Conservation (phyloP, 2,113 vertebrate species). For the Nettapus auritus region DNA sequence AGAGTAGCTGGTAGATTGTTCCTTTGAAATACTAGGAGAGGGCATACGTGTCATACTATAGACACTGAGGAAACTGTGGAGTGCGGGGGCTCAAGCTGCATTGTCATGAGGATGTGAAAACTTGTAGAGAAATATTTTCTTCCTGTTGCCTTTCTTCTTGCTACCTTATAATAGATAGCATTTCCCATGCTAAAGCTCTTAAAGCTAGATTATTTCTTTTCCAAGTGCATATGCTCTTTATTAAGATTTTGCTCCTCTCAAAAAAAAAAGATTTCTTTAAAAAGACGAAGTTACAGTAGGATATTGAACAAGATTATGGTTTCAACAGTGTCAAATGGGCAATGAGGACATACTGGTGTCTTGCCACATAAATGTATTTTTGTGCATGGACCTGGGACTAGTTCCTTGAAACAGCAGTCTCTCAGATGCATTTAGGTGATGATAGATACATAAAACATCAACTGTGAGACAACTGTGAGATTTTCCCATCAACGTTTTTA, state of each 20-base stretch:
- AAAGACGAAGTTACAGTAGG: background rate
- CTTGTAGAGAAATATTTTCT: background rate
- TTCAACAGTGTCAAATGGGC: background rate
- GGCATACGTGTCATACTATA: rapidly evolving
- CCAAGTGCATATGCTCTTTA: background rate
- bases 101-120: background rate
- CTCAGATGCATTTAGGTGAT: background rate
- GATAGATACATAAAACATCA: background rate
- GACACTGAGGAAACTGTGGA: background rate
- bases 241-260: background rate
- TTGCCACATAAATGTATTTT: background rate
- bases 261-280: rapidly evolving
- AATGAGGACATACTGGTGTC: background rate
- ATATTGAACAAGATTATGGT: background rate
- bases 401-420: background rate
- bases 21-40: background rate
- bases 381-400: background rate
- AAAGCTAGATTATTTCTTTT: background rate
- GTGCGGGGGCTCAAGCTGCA: background rate
- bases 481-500: rapidly evolving
- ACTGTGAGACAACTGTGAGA: background rate
- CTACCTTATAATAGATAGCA: background rate
- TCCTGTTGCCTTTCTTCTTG: background rate
- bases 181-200: background rate
- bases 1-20: background rate